Evolutionary conservation across 1,140 invertebrate species (phyloP), one percentile per base, ranked within the genome.

Genomic region (Hycleus cichorii): DNA sequence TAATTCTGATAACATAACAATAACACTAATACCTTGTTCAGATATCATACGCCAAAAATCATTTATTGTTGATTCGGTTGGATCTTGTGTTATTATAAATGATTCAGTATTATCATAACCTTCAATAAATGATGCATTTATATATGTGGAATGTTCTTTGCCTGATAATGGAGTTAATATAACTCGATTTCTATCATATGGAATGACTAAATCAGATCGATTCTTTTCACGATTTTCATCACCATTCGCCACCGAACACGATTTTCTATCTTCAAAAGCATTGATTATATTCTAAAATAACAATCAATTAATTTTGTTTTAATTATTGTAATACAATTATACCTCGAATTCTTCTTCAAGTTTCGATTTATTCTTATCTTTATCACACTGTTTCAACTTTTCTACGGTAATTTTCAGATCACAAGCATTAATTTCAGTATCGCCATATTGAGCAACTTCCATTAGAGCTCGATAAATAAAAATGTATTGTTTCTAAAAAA

Each of bases 41-140:
- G 90, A 91, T 47, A 97, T 85, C 93, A 97, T 95, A 70, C 93
- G 81, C 95, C 95, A 97, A 75, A 98, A 97, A 77, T 97, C 95
- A 59, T 84, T 80, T 52, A 93, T 85, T 0, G 94, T 97, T 57
- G 81, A 80, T 27, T 92, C 90, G 51, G 97, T 71, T 0, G 95
- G 95, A 77, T 97, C 94, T 80, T 98, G 94, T 2, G 93, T 92
- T 45, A 96, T 94, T 44, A 97, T 93, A 76, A 95, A 97, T 11
- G 91, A 90, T 75, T 93, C 90, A 0, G 85, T 86, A 75, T 94
- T 93, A 69, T 96, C 90, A 71, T 97, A 97, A 11, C 93, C 93
- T 79, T 97, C 93, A 64, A 98, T 93, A 74, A 95, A 97, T 2
- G 93, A 95, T 2, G 95, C 95, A 76, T 98, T 97, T 64, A 97